Percentiles rank a stretch among this genome's conserved stretches.
phyloP scores from a whole-genome alignment of 2,888 invertebrate species.

The Scaptomyza flava region DNA sequence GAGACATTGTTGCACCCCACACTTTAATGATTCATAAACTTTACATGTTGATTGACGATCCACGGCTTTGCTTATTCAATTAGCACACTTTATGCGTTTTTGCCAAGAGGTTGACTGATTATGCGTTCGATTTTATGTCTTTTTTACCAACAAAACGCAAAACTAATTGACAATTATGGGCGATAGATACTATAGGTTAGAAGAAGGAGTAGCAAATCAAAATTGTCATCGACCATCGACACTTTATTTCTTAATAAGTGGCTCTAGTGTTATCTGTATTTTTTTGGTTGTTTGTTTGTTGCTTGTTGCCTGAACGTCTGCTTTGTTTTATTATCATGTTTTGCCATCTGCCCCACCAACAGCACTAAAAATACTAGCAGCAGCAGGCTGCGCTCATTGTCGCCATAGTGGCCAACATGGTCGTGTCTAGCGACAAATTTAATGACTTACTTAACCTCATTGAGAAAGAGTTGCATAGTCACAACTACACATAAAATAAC shows the following conservation, averaged over 20 bases:
- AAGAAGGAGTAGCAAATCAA: constrained; percentile 44
- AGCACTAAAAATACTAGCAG: constrained; percentile 17
- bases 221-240: constrained; percentile 44
- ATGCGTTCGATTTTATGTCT: constrained; percentile 65
- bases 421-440: constrained; percentile 83
- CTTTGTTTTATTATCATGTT: constrained; percentile 71
- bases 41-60: constrained; percentile 64
- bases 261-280: constrained; percentile 33
- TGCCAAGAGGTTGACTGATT: constrained; percentile 54
- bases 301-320: constrained; percentile 53
- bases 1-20: constrained; percentile 8
- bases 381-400: constrained; percentile 56
- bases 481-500: constrained; percentile 16
- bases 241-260: constrained; percentile 61
- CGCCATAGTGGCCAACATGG: constrained; percentile 72
- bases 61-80: constrained; percentile 73
- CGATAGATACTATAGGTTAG: constrained; percentile 21
- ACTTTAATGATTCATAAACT: constrained; percentile 58
- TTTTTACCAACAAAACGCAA: constrained; percentile 60
- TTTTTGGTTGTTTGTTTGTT: constrained; percentile 12
- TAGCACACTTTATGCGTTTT: constrained; percentile 79
- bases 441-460: constrained; percentile 82
- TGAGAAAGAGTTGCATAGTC: constrained; percentile 46
- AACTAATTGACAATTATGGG: constrained; percentile 41
- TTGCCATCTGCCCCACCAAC: constrained; percentile 66